A percentile compares a stretch with the other conserved stretches of the same genome.
Evolutionary conservation across 2,113 vertebrate genomes (phyloP).

Genomic region (Mastomys coucha): DNA sequence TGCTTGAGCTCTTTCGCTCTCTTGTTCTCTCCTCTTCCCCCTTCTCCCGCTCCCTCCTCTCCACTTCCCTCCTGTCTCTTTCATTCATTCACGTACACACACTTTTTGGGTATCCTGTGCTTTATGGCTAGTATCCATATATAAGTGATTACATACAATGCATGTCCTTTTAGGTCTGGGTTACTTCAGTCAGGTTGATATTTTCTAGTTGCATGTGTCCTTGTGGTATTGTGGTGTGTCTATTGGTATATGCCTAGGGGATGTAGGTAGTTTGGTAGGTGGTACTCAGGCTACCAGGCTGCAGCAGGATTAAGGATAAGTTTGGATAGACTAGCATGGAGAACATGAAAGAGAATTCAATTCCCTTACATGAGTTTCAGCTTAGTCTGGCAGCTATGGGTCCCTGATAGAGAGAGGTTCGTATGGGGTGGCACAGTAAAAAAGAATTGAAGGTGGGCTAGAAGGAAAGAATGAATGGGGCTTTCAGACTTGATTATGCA

Average conservation of each 20-base stretch:
- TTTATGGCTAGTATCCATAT: neutral
- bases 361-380: neutral
- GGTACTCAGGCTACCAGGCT: neutral
- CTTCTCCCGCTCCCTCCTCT: rapidly evolving
- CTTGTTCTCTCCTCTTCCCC: too few species aligned
- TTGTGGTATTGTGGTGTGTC: neutral
- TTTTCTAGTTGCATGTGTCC: neutral
- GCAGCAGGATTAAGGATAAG: neutral
- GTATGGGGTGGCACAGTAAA: neutral
- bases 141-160: neutral
- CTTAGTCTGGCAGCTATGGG: neutral
- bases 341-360: neutral
- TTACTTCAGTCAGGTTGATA: neutral
- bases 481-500: neutral
- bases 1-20: too few species aligned
- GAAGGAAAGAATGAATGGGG: neutral
- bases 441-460: neutral
- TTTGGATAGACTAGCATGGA: neutral
- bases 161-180: neutral
- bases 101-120: neutral
- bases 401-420: neutral
- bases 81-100: too few species aligned
- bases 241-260: neutral
- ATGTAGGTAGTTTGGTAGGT: neutral
- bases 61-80: rapidly evolving